Percentiles rank a stretch among this genome's conserved stretches.
These are phyloP conservation scores for Agapornis canus DNA, from an alignment of 2,797 vertebrate species.

Conservation along the genomic window DNA sequence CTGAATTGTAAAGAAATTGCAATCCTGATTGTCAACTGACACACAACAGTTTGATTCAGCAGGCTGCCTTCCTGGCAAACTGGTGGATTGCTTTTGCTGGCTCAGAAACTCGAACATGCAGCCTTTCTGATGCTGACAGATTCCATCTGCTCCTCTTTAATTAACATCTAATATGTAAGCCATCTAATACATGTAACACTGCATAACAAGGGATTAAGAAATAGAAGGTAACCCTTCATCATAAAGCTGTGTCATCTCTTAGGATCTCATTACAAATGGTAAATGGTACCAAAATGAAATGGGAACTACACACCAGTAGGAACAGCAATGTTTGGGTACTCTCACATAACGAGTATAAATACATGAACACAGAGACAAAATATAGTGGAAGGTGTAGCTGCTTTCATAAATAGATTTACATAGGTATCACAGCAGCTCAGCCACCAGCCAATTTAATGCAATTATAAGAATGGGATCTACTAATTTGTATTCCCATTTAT, in stretches of 20 bases:
- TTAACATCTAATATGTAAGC: constrained; percentile 69
- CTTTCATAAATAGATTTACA: neutral
- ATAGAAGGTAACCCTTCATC: constrained; percentile 59
- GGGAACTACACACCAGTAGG: neutral
- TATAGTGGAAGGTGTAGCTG: neutral
- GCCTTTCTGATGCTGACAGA: constrained; percentile 68
- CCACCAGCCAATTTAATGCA: constrained; percentile 1
- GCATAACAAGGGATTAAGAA: constrained; percentile 71
- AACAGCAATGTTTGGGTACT: neutral
- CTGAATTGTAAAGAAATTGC: neutral
- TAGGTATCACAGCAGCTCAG: neutral
- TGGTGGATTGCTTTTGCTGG: constrained; percentile 8
- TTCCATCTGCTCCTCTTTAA: constrained; percentile 71
- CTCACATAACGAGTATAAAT: neutral
- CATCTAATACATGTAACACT: constrained; percentile 62
- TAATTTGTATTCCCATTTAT: constrained; percentile 5
- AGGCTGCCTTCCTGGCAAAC: neutral
- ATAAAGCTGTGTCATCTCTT: constrained; percentile 12
- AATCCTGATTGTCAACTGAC: neutral
- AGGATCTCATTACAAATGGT: neutral
- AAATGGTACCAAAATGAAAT: neutral
- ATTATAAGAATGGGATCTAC: constrained; percentile 8
- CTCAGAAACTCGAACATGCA: neutral
- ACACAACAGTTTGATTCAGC: neutral
- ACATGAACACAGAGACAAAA: neutral